Percentiles rank a stretch among this genome's conserved stretches.
Evolutionary conservation across 2,888 invertebrate genomes (phyloP).

Genomic region (Drosophila greeni): DNA sequence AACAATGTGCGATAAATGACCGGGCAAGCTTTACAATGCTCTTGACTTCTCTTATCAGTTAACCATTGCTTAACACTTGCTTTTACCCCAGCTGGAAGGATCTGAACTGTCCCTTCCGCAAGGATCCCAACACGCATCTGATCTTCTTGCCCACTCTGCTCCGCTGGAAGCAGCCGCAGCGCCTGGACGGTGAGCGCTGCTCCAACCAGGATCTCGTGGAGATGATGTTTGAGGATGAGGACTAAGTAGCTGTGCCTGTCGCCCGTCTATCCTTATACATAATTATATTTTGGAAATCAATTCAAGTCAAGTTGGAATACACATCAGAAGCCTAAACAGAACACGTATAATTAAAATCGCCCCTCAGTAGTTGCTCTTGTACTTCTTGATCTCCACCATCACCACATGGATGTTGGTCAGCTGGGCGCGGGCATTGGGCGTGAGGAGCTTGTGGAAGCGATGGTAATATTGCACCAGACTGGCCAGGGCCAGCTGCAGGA

Average conservation of each 20-base stretch:
- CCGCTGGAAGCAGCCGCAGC: constrained; percentile 87
- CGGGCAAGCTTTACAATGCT: constrained; percentile 18
- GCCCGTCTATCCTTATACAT: constrained; percentile 4
- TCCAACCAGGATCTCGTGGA: constrained; percentile 86
- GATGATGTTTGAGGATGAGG: constrained; percentile 88
- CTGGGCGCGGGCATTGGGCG: constrained; percentile 90
- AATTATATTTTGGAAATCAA: constrained; percentile 25
- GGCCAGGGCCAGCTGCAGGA: constrained; percentile 95
- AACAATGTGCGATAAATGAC: constrained; percentile 22
- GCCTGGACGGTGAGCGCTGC: constrained; percentile 88
- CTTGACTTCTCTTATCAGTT: constrained; percentile 21
- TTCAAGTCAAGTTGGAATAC: constrained; percentile 26
- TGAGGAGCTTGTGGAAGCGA: constrained; percentile 95
- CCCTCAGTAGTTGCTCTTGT: constrained; percentile 93
- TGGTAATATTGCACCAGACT: constrained; percentile 99
- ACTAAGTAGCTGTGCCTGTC: constrained; percentile 72
- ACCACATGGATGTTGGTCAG: constrained; percentile 98
- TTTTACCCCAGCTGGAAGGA: constrained; percentile 90
- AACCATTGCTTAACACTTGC: constrained; percentile 8
- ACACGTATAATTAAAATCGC: constrained; percentile 20
- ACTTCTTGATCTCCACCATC: constrained; percentile 99
- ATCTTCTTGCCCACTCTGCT: constrained; percentile 90
- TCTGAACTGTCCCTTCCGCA: constrained; percentile 88
- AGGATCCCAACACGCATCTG: constrained; percentile 84
- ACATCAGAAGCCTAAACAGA: constrained; percentile 14